These are phyloP conservation scores for Leucoma salicis DNA, from an alignment of 2,888 invertebrate genomes.

Conservation along the genomic window DNA sequence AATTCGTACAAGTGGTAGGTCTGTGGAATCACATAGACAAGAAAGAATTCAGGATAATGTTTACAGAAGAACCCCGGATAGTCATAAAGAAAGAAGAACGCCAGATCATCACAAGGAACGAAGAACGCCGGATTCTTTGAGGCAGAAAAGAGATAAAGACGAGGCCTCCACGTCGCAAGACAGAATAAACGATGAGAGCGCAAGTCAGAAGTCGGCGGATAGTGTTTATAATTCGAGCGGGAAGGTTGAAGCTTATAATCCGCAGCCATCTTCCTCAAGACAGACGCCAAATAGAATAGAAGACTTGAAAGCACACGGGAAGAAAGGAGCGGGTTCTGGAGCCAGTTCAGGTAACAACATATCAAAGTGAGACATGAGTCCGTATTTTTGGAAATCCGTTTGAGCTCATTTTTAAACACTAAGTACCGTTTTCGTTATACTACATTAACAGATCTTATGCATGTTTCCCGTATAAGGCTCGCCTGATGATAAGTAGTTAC, in stretches of 20 bases:
- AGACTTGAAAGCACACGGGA: slow-evolving; percentile 72
- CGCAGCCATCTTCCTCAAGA: slow-evolving; percentile 76
- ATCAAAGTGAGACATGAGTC: no score
- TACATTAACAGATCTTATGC: no score
- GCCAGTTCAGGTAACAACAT: slow-evolving; percentile 79
- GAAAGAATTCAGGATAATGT: slow-evolving; percentile 51
- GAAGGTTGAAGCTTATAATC: slow-evolving; percentile 61
- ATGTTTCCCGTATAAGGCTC: no score
- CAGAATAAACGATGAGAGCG: slow-evolving; percentile 61
- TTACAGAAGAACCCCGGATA: slow-evolving; percentile 70
- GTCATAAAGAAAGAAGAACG: slow-evolving; percentile 44
- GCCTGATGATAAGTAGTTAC: no score
- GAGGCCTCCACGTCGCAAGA: slow-evolving; percentile 55
- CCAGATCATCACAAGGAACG: slow-evolving; percentile 46
- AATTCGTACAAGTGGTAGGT: slow-evolving; percentile 71
- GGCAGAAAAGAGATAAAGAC: slow-evolving; percentile 64
- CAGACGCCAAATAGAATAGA: slow-evolving; percentile 73
- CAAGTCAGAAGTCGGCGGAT: slow-evolving; percentile 77
- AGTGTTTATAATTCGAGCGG: slow-evolving; percentile 83
- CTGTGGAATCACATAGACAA: slow-evolving; percentile 56
- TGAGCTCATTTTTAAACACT: no score
- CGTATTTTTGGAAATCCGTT: no score
- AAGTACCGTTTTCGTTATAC: no score
- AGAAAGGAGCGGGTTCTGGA: slow-evolving; percentile 80
- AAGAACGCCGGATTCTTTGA: slow-evolving; percentile 44